These are phyloP conservation scores for Palythoa grandis DNA, from an alignment of 92 coral and sea anemone species.

Conservation along the genomic window DNA sequence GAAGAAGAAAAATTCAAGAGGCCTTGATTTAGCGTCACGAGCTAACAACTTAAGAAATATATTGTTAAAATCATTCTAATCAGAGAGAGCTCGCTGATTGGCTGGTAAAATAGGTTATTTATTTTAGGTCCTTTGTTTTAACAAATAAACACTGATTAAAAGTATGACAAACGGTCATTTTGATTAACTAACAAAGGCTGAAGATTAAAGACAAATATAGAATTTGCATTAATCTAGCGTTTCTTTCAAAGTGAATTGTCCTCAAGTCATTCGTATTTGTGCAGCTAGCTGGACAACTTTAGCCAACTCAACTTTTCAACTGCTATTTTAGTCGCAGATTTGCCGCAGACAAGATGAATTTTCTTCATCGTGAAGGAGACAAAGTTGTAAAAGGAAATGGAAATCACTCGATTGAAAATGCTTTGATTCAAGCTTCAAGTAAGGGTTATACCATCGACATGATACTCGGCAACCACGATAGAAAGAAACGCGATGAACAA, in stretches of 20 bases:
- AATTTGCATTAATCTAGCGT: slow-evolving; percentile 89
- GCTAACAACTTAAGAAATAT: slow-evolving; percentile 74
- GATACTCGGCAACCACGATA: slow-evolving; percentile 85
- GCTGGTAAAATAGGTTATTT: slow-evolving; percentile 77
- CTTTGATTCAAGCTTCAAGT: slow-evolving; percentile 87
- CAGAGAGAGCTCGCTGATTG: slow-evolving; percentile 75
- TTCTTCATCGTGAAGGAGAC: slow-evolving; percentile 30
- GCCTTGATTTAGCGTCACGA: slow-evolving; percentile 28
- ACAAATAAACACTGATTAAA: slow-evolving; percentile 98
- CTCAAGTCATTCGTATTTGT: slow-evolving; percentile 33
- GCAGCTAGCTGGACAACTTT: slow-evolving; percentile 18
- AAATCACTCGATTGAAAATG: slow-evolving; percentile 85
- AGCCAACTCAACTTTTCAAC: slow-evolving; percentile 15
- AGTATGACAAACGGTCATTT: slow-evolving; percentile 97
- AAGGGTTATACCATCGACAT: slow-evolving; percentile 92
- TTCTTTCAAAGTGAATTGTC: slow-evolving; percentile 57
- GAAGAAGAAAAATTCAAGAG: slow-evolving; percentile 15
- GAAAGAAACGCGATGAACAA: slow-evolving; percentile 49
- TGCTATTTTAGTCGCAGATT: slow-evolving; percentile 27
- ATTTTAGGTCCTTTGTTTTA: slow-evolving; percentile 88
- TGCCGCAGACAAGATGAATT: slow-evolving; percentile 35
- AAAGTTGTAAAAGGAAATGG: slow-evolving; percentile 28
- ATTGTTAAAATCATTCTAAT: slow-evolving; percentile 82
- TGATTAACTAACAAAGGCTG: slow-evolving; percentile 89
- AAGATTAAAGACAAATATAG: slow-evolving; percentile 91